Conservation (phyloP, 2,888 invertebrate genomes). For the Mythimna vitellina region DNA sequence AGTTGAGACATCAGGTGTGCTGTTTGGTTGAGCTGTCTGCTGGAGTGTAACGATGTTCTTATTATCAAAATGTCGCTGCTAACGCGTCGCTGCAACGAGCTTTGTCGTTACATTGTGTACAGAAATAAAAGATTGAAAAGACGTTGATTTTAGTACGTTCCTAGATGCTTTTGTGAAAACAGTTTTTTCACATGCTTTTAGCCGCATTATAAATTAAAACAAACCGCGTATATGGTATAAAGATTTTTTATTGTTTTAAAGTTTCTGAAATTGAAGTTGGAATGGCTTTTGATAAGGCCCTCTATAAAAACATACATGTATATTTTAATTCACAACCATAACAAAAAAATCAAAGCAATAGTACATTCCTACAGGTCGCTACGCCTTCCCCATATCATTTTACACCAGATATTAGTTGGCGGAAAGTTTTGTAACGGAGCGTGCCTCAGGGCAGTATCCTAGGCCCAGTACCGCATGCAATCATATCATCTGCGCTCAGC, state of each 20-base stretch:
- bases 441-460: slow-evolving; percentile 78
- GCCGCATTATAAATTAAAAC: not conserved
- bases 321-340: not conserved
- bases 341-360: slow-evolving; percentile 15
- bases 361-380: slow-evolving; percentile 11
- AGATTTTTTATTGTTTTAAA: not conserved
- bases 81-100: not conserved
- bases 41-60: slow-evolving; percentile 15
- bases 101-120: not conserved
- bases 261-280: not conserved
- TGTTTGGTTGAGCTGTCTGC: slow-evolving; percentile 27
- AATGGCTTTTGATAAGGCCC: not conserved
- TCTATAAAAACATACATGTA: not conserved
- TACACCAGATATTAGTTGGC: slow-evolving; percentile 67
- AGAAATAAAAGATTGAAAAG: not conserved
- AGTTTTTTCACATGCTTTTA: not conserved
- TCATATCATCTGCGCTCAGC: slow-evolving; percentile 77
- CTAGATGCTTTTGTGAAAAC: not conserved
- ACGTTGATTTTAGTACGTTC: not conserved
- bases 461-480: slow-evolving; percentile 74
- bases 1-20: slow-evolving; percentile 52
- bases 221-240: not conserved
- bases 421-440: slow-evolving; percentile 68
- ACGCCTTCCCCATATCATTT: slow-evolving; percentile 55
- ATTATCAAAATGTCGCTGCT: slow-evolving; percentile 16